phyloP scores from a whole-genome alignment of 2,113 vertebrate species.

The human (Homo sapiens) region DNA sequence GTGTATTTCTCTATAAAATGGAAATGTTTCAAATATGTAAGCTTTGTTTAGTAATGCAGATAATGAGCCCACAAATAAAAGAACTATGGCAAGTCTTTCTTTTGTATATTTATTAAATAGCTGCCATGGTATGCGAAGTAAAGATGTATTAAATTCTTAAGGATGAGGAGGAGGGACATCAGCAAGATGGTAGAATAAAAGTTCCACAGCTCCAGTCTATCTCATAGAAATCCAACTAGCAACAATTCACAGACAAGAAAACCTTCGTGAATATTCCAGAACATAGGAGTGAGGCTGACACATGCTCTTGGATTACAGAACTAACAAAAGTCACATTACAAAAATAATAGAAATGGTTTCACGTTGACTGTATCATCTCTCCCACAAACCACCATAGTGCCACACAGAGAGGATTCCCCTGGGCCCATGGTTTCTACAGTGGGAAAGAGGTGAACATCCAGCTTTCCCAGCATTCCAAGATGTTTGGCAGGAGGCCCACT shows the following conservation, averaged over 20 bases:
- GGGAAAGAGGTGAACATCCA: too few species aligned
- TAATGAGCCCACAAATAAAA: neutral
- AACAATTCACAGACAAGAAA: neutral
- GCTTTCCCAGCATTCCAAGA: too few species aligned
- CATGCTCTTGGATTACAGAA: too few species aligned
- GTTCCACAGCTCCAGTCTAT: neutral
- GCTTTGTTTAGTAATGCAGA: neutral
- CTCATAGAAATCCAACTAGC: neutral
- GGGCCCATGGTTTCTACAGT: too few species aligned
- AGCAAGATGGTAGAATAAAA: neutral
- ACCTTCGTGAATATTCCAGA: too few species aligned
- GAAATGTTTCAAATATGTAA: neutral
- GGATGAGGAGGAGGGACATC: neutral
- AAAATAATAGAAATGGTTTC: too few species aligned
- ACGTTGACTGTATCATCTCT: too few species aligned
- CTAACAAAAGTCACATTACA: too few species aligned
- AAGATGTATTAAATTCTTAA: neutral
- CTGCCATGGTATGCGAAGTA: neutral
- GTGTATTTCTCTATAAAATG: neutral
- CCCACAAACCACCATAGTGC: too few species aligned
- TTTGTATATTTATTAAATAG: neutral
- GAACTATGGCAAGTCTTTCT: neutral
- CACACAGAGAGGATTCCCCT: too few species aligned
- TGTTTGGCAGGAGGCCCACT: too few species aligned
- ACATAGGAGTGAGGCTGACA: too few species aligned